Percentiles rank a stretch among this genome's conserved stretches.
phyloP scores from a whole-genome alignment of 2,888 invertebrate genomes.

The Miltochrista miniata region DNA sequence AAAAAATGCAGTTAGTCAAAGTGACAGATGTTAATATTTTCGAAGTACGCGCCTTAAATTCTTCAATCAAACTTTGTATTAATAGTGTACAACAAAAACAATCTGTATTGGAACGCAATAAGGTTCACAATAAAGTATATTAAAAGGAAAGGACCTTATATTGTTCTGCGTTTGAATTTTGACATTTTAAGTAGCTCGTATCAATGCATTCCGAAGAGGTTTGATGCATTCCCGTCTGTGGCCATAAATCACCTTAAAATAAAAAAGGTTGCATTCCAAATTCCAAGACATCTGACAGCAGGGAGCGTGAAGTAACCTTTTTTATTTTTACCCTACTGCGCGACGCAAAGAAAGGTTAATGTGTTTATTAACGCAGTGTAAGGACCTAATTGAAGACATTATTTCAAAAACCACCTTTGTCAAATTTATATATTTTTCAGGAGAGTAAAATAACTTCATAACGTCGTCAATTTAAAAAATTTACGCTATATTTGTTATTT shows the following conservation, averaged over 20 bases:
- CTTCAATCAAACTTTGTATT: conserved; percentile 20
- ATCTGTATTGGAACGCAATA: background rate
- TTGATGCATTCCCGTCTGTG: conserved; percentile 27
- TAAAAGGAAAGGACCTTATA: conserved; percentile 9
- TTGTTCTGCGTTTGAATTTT: conserved; percentile 9
- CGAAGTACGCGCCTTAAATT: conserved; percentile 15
- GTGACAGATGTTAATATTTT: conserved; percentile 19
- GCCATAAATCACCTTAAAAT: conserved; percentile 31
- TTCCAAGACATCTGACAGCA: conserved; percentile 7
- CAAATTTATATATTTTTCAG: too few species aligned
- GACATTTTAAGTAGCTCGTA: conserved; percentile 22
- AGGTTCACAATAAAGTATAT: background rate
- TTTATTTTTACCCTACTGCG: background rate
- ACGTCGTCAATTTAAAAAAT: too few species aligned
- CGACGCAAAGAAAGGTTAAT: too few species aligned
- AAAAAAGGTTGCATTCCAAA: conserved; percentile 39
- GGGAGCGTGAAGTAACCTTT: conserved; percentile 19
- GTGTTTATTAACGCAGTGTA: too few species aligned
- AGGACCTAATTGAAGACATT: too few species aligned
- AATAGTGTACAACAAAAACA: conserved; percentile 10
- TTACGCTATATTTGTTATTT: too few species aligned
- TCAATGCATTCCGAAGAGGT: conserved; percentile 35
- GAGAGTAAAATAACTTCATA: too few species aligned
- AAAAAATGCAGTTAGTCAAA: conserved; percentile 12
- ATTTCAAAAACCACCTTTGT: too few species aligned